Base-by-base conservation (phyloP, 2,113 vertebrate species). In the Pica pica region DNA sequence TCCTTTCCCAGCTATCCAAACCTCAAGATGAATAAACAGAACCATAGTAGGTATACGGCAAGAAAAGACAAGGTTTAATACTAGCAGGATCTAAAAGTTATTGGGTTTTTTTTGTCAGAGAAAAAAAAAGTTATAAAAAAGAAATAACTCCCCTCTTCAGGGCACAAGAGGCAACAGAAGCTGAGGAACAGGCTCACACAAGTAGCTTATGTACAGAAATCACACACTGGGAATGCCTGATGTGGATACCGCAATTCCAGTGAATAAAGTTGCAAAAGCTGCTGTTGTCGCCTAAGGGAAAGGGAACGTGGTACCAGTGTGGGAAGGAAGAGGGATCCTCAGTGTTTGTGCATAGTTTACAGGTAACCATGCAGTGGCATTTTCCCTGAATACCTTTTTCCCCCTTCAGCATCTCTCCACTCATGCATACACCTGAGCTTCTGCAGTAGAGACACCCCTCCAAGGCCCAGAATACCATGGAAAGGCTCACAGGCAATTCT, bases 391-490 rank as follows among this genome's bases (percentile, higher is more conserved):
- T 12, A 6, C 5, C 7, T 56, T 64, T 70, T 28, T 2, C 13
- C 24, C 12, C 19, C 21, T 68, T 69, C 53, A 76, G 49, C 39
- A 47, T 64, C 37, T 56, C 39, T 82, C 20, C 35, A 19, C 18
- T 70, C 33, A 33, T 0, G 7, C 18, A 59, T 30, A 75, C 0
- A 2, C 52, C 14, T 39, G 52, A 79, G 11, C 7, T 83, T 67
- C 82, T 71, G 21, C 64, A 65, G 60, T 6, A n/a, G 18, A 71
- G 26, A 75, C 16, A 24, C 0, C 5, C 33, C 9, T 21, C 10
- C 44, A 55, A 10, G 18, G 41, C 24, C 44, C 76, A 53, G 39
- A 79, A 56, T 2, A 26, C 37, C 24, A 20, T 0, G 2, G 76
- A 49, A 78, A 33, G 41, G 63, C 31, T 83, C 76, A 23, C 31